Conservation (phyloP, 2,797 vertebrate species). For the Coregonus suidteri region DNA sequence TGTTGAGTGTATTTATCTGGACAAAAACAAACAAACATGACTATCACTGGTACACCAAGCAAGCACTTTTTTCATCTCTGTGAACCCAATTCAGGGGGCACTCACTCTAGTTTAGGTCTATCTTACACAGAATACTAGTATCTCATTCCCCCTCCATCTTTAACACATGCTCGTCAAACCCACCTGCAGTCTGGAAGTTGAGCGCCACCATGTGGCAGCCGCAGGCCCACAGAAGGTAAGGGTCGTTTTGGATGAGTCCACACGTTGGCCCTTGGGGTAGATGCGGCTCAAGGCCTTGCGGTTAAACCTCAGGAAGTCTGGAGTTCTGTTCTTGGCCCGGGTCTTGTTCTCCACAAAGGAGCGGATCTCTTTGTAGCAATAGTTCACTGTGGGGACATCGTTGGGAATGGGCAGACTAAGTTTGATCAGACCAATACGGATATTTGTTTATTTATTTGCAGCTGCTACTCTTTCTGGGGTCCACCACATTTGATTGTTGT, state of each 20-base stretch:
- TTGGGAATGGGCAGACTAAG: not conserved
- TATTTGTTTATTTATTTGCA: not conserved
- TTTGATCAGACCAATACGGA: not conserved
- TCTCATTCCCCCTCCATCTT: too few relatives aligned
- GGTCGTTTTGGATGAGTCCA: slow-evolving; percentile 97
- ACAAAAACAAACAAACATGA: slow-evolving; percentile 4
- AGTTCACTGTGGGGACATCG: slow-evolving; percentile 72
- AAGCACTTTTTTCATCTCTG: too few relatives aligned
- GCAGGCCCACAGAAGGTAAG: slow-evolving; percentile 88
- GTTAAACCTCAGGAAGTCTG: slow-evolving; percentile 87
- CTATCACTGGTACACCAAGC: not conserved
- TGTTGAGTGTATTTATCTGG: slow-evolving; percentile 94
- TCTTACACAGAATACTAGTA: too few relatives aligned
- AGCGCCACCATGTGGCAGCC: slow-evolving; percentile 97
- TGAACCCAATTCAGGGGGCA: too few relatives aligned
- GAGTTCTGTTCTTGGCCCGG: slow-evolving; percentile 78
- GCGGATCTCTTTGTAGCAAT: slow-evolving; percentile 90
- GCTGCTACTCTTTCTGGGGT: not conserved
- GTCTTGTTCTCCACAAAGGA: slow-evolving; percentile 95
- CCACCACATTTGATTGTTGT: not conserved
- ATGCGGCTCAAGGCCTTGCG: slow-evolving; percentile 88
- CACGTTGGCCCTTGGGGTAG: slow-evolving; percentile 93
- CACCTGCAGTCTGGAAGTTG: slow-evolving; percentile 96
- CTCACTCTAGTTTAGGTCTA: too few relatives aligned
- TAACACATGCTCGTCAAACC: not conserved